A percentile compares a stretch with the other conserved stretches of the same genome.
Evolutionary conservation across 1,140 invertebrate genomes (phyloP).

Genomic region (Saxidomus purpurata): DNA sequence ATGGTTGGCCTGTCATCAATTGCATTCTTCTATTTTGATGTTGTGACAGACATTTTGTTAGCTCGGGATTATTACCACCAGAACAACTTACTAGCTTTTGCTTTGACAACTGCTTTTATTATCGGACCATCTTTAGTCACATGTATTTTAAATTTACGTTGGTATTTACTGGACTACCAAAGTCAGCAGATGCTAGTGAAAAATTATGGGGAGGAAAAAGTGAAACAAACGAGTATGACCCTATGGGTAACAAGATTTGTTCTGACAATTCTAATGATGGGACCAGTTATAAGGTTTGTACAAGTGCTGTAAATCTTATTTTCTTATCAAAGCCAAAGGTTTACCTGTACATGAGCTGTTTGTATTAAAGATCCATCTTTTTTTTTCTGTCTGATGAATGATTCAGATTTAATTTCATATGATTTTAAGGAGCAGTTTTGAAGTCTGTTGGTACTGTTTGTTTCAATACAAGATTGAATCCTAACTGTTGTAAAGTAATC

Average conservation of each 20-base stretch:
- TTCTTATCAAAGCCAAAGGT: too few species aligned
- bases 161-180: conserved; percentile 61
- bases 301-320: too few species aligned
- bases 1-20: conserved; percentile 55
- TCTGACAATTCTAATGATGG: conserved; percentile 60
- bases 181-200: conserved; percentile 49
- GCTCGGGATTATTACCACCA: conserved; percentile 50
- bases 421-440: too few species aligned
- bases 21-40: conserved; percentile 63
- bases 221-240: conserved; percentile 11
- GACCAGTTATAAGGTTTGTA: conserved; percentile 62
- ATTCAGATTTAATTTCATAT: too few species aligned
- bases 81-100: background rate
- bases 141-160: conserved; percentile 48
- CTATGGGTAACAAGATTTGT: conserved; percentile 48
- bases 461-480: too few species aligned
- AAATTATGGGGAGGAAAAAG: conserved; percentile 31
- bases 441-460: too few species aligned
- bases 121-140: conserved; percentile 46
- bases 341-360: too few species aligned
- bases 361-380: too few species aligned
- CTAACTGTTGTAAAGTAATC: too few species aligned
- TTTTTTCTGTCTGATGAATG: too few species aligned
- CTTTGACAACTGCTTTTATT: conserved; percentile 52
- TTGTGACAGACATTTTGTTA: conserved; percentile 56